phyloP scores from a whole-genome alignment of 2,888 invertebrate species.

The Drosophila atripex region DNA sequence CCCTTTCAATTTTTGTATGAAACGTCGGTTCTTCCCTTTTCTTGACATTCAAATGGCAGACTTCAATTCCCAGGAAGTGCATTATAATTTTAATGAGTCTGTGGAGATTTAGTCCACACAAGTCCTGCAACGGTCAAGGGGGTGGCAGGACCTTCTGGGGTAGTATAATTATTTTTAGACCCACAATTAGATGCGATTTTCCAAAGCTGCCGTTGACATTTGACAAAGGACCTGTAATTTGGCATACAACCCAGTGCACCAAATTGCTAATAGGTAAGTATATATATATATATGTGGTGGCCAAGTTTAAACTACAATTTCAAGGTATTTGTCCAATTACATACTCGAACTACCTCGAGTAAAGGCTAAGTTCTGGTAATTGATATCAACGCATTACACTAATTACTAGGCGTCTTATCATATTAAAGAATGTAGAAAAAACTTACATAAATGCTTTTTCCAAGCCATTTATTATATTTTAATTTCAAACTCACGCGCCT shows the following conservation, averaged over 20 bases:
- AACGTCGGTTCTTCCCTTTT: slow-evolving; percentile 1
- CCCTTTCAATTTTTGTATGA: slow-evolving; percentile 11
- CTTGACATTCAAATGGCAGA: slow-evolving; percentile 30
- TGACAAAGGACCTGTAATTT: slow-evolving; percentile 14
- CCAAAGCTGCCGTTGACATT: slow-evolving; percentile 56
- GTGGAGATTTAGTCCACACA: slow-evolving; percentile 11
- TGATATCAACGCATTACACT: neutral
- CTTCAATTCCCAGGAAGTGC: slow-evolving; percentile 34
- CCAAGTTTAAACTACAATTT: neutral
- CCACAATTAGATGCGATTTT: slow-evolving; percentile 50
- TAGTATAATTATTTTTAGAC: neutral
- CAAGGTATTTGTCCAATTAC: neutral
- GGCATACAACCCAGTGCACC: neutral
- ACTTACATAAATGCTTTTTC: neutral
- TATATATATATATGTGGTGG: neutral
- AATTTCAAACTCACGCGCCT: neutral
- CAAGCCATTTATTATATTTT: neutral
- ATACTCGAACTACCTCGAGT: neutral
- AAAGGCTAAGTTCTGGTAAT: neutral
- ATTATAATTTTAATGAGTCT: slow-evolving; percentile 48
- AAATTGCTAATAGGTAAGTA: neutral
- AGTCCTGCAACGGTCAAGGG: neutral
- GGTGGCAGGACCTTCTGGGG: neutral
- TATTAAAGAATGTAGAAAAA: neutral
- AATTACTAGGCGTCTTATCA: neutral